These are phyloP conservation scores for Phaedon cochleariae DNA, from an alignment of 2,888 invertebrate genomes.

Conservation along the genomic window DNA sequence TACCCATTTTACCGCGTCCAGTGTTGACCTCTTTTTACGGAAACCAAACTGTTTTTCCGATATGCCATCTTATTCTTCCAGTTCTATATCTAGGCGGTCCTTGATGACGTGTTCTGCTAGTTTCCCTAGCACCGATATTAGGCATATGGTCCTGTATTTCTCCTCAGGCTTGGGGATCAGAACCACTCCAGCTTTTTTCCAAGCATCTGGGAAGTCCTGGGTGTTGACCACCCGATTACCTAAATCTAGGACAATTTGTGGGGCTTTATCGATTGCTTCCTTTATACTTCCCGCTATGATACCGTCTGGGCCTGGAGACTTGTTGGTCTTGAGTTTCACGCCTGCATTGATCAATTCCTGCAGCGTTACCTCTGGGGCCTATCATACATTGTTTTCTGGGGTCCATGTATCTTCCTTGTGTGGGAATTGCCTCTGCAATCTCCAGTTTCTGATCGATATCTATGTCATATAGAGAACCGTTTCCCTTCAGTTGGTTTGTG, in stretches of 20 bases:
- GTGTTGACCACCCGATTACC: background rate
- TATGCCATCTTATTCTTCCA: slow-evolving; percentile 13
- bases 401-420: background rate
- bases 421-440: background rate
- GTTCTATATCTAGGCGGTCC: slow-evolving; percentile 15
- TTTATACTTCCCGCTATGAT: slow-evolving; percentile 21
- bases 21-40: slow-evolving; percentile 25
- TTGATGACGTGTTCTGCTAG: slow-evolving; percentile 23
- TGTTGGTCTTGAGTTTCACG: background rate
- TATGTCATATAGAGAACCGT: background rate
- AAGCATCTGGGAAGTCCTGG: slow-evolving; percentile 20
- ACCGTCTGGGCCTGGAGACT: slow-evolving; percentile 29
- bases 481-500: background rate
- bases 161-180: slow-evolving; percentile 21
- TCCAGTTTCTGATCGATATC: background rate
- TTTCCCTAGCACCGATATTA: slow-evolving; percentile 28
- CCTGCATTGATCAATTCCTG: background rate
- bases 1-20: slow-evolving; percentile 1
- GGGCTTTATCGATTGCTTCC: background rate
- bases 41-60: slow-evolving; percentile 31
- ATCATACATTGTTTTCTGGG: background rate
- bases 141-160: slow-evolving; percentile 30
- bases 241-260: background rate
- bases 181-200: slow-evolving; percentile 30
- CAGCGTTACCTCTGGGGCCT: background rate